These are phyloP conservation scores for Eristalinus aeneus DNA, from an alignment of 2,888 invertebrate species.

Conservation along the genomic window DNA sequence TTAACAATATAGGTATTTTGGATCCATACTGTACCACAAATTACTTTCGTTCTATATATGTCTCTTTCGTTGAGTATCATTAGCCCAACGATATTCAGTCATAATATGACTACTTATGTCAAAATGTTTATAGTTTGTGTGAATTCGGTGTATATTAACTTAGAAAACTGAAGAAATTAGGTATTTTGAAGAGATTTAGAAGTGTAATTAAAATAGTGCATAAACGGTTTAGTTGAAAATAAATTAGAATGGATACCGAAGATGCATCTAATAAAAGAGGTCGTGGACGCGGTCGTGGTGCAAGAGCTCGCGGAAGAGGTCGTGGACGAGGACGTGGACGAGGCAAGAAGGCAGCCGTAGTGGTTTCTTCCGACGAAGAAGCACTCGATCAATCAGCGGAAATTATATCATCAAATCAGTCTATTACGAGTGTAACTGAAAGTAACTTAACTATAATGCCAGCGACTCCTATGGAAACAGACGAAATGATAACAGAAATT, in stretches of 20 bases:
- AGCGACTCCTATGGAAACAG: constrained; percentile 79
- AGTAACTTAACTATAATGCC: constrained; percentile 39
- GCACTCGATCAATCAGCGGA: constrained; percentile 80
- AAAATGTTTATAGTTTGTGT: not conserved
- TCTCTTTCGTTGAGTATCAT: constrained; percentile 2
- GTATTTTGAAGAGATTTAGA: not conserved
- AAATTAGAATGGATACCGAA: constrained; percentile 72
- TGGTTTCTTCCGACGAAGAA: constrained; percentile 84
- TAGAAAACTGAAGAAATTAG: no score
- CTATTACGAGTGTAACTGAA: constrained; percentile 43
- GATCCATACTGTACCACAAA: not conserved
- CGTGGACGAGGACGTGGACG: constrained; percentile 90
- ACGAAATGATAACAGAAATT: constrained; percentile 79
- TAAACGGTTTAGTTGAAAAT: not conserved
- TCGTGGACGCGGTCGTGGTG: constrained; percentile 78
- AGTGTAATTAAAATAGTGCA: not conserved
- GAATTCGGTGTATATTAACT: not conserved
- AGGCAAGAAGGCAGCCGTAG: constrained; percentile 87
- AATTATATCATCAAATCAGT: constrained; percentile 38
- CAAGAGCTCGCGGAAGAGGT: constrained; percentile 87
- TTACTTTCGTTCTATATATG: not conserved
- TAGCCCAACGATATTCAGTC: not conserved
- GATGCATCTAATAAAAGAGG: constrained; percentile 76
- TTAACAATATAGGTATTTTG: no score
- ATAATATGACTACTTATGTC: constrained; percentile 6